Evolutionary conservation across 2,797 vertebrate genomes (phyloP), one percentile per base, ranked within the genome.

Genomic region (Gymnothorax reevesii): DNA sequence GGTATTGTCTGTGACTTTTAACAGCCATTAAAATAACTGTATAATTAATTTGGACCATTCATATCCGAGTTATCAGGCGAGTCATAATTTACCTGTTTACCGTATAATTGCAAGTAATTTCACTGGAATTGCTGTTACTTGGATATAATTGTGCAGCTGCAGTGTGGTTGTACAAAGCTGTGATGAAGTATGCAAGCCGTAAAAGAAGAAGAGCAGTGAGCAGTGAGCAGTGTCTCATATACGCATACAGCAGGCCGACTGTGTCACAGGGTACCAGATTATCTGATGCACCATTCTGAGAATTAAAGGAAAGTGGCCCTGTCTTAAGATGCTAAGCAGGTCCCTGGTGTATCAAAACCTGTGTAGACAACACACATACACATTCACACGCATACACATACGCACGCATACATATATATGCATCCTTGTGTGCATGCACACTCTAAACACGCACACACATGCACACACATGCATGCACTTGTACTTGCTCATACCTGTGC

Each of bases 191-290:
- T 88, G 82, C 59, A 89, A 83, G 87, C 59, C 17, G 54, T 52
- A 79, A 15, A 20, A 90, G 86, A 64, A 91, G 91, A 92, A 92
- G 90, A 91, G 90, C 87, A 89, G 87, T 88, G 88, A 42, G 33
- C 33, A 42, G 33, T 42, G 33, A 42, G 33, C 87, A 89, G 87
- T 88, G 88, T 91, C 89, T 82, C 90, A 87, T 87, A 89, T 90
- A 90, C 91, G 89, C 90, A 85, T 90, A 89, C 88, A 89, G 90
- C 89, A 84, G 86, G 86, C 84, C 84, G 87, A 84, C 90, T 82
- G 83, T 82, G 83, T 85, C 83, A 57, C 86, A 88, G 75, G 88
- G 90, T 83, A 87, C 79, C 84, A 89, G 80, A 27, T 54, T 82
- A 59, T 55, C 82, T 83, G 55, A 33, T 22, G 49, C 25, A 15